Evolutionary conservation across 2,888 invertebrate genomes (phyloP), one percentile per base, ranked within the genome.

Genomic region (Cartodere bifasciata): DNA sequence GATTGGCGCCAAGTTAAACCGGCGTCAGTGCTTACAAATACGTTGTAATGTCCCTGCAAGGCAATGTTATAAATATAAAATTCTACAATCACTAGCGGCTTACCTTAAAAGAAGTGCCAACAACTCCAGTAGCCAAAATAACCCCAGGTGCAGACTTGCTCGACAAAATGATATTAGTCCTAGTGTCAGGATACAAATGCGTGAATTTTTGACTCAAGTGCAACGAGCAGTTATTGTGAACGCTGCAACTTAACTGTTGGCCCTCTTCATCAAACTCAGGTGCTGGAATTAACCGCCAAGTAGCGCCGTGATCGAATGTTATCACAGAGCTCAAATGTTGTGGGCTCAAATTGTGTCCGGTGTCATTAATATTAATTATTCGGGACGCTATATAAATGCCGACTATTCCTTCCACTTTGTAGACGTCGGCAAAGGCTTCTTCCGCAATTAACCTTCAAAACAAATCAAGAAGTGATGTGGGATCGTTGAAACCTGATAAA

Each of bases 361-460:
- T 56, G 0, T 67, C 63, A 46, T 70, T 70, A n/a, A n/a, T n/a
- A 1, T 64, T 58, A 15, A 65, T 63, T 2, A 88, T 71, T 51
- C 78, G 76, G 0, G 87, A 87, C 1, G 86, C 90, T 39, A 92
- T 86, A 62, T 87, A 91, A 43, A 91, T 82, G 1, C 91, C 91
- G 24, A 77, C 68, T 28, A 91, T 61, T 1, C 90, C 90, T 55
- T 84, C 80, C 0, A 92, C 84, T 49, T 80, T 81, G 57, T 90
- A 86, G 1, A 91, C 60, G 53, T 91, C 91, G 2, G 84, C 82
- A 62, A 91, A 90, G 0, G 83, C 67, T 40, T 85, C 82, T 40
- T 83, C 80, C 0, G 78, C 71, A 4, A 81, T 72, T 40, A 79
- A 79, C 48, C 86, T 86, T 54, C 2, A 28, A 30, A 26, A 22